Evolutionary conservation across 2,888 invertebrate species (phyloP).

Genomic region (Lordiphosa fenestrarum): DNA sequence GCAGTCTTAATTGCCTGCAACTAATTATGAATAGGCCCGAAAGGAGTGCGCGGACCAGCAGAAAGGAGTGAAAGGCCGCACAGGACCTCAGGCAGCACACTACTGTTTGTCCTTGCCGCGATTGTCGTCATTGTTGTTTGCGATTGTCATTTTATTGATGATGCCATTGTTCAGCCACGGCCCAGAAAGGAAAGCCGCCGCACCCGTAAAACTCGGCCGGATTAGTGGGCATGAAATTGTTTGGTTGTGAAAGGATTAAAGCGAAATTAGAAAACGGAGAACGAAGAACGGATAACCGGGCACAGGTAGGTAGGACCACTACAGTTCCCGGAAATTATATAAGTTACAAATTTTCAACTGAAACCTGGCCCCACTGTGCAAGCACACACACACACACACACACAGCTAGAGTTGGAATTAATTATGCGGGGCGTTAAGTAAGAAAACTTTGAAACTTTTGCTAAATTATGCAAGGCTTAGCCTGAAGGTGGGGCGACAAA

Average conservation of each 20-base stretch:
- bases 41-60: constrained; percentile 7
- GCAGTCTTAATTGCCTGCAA: constrained; percentile 68
- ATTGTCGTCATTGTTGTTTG: constrained; percentile 78
- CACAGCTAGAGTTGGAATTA: constrained; percentile 40
- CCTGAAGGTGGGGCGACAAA: constrained; percentile 54
- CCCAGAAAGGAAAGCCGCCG: constrained; percentile 26
- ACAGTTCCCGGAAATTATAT: too few relatives aligned
- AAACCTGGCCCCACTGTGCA: too few relatives aligned
- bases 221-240: constrained; percentile 65
- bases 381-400: too few relatives aligned
- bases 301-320: too few relatives aligned
- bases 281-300: too few relatives aligned
- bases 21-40: constrained; percentile 68
- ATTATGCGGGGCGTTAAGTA: constrained; percentile 50
- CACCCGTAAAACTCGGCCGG: constrained; percentile 71
- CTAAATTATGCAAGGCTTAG: constrained; percentile 58
- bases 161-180: constrained; percentile 60
- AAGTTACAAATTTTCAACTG: too few relatives aligned
- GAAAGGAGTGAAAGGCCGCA: constrained; percentile 57
- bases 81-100: constrained; percentile 34
- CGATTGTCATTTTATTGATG: constrained; percentile 77
- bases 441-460: constrained; percentile 39
- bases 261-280: constrained; percentile 45
- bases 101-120: constrained; percentile 75
- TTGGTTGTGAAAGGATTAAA: constrained; percentile 63